Percentiles rank a stretch among this genome's conserved stretches.
Conservation (phyloP, 2,113 vertebrate genomes). For the Nannospalax galili region DNA sequence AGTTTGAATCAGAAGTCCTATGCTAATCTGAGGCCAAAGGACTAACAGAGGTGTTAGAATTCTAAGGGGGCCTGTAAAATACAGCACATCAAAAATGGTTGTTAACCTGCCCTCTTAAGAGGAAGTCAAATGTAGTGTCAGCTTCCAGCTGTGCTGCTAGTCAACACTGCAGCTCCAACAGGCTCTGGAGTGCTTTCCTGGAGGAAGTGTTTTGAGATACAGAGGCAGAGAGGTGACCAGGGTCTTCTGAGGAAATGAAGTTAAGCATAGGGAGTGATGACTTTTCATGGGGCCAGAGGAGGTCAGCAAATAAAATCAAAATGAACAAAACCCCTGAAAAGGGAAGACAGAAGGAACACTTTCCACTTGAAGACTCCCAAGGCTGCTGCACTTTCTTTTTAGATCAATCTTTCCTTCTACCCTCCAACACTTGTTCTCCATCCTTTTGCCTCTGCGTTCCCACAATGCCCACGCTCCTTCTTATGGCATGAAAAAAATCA, state of each 20-base stretch:
- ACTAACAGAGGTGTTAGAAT: neutral
- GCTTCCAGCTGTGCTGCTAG: constrained; percentile 25
- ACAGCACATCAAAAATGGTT: neutral
- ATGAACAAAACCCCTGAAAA: neutral
- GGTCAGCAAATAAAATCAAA: constrained; percentile 29
- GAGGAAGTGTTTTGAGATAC: neutral
- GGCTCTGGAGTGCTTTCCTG: neutral
- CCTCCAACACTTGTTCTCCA: neutral
- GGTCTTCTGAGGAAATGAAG: neutral
- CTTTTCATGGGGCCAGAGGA: neutral
- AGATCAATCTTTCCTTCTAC: neutral
- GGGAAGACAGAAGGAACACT: neutral
- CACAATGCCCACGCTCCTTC: too few relatives aligned
- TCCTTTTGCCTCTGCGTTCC: neutral
- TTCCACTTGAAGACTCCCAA: neutral
- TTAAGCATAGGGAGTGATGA: neutral
- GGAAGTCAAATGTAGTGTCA: neutral
- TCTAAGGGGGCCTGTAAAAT: neutral
- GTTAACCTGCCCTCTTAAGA: constrained; percentile 1
- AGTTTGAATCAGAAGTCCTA: neutral
- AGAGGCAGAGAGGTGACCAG: neutral
- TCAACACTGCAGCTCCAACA: neutral
- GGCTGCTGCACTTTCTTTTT: neutral
- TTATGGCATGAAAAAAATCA: neutral
- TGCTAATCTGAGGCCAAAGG: neutral